These are phyloP conservation scores for Jacana jacana DNA, from an alignment of 2,113 vertebrate genomes.

Conservation along the genomic window DNA sequence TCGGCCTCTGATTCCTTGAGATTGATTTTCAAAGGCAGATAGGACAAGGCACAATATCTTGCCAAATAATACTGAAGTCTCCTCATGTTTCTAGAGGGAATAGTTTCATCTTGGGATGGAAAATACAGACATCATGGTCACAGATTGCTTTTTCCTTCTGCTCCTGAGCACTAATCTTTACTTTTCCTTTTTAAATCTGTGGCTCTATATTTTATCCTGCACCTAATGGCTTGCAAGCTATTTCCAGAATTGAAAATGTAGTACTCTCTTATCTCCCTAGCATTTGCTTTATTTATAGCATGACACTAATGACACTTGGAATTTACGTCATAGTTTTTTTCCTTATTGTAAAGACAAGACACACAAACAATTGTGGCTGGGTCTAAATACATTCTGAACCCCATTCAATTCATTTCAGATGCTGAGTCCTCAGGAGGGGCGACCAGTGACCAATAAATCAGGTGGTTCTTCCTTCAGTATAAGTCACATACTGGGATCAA, in stretches of 20 bases:
- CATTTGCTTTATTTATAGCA: slow-evolving; percentile 19
- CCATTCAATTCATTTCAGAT: slow-evolving; percentile 34
- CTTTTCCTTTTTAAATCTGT: not conserved
- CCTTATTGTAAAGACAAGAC: not conserved
- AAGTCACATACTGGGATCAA: slow-evolving; percentile 27
- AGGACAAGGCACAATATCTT: not conserved
- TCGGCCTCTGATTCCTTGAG: not conserved
- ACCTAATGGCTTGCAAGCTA: not conserved
- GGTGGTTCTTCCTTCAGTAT: not conserved
- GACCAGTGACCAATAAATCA: slow-evolving; percentile 48
- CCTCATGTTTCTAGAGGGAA: not conserved
- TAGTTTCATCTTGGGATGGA: not conserved
- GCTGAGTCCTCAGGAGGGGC: not conserved
- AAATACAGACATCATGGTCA: not conserved
- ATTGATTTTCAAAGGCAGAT: not conserved
- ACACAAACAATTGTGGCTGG: not conserved
- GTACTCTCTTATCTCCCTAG: not conserved
- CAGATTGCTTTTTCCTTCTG: not conserved
- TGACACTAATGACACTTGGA: not conserved
- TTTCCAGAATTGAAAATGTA: slow-evolving; percentile 18
- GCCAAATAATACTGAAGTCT: not conserved
- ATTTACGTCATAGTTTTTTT: not conserved
- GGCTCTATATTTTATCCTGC: not conserved
- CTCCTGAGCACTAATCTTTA: not conserved
- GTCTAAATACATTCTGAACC: slow-evolving; percentile 4